A percentile compares a stretch with the other conserved stretches of the same genome.
These are phyloP conservation scores for Rhabdornis inornatus DNA, from an alignment of 2,113 vertebrate genomes.

Conservation along the genomic window DNA sequence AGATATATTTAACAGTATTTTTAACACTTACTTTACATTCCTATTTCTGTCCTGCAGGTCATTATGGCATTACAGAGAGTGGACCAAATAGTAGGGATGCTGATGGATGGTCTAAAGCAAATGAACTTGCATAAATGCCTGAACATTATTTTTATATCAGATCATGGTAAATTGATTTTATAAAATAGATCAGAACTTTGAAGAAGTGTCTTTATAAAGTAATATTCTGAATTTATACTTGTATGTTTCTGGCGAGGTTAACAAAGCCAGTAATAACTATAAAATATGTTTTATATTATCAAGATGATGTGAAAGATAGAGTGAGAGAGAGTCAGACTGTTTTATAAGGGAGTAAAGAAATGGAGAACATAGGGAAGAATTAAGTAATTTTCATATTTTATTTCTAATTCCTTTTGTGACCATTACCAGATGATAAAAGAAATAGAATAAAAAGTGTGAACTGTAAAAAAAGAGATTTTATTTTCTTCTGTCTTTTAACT, in stretches of 20 bases:
- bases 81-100: slow-evolving; percentile 80
- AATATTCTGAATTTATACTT: not conserved
- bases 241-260: not conserved
- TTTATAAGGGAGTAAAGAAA: not conserved
- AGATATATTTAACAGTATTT: not conserved
- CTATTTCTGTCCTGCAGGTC: slow-evolving; percentile 72
- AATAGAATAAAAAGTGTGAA: not conserved
- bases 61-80: slow-evolving; percentile 81
- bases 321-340: not conserved
- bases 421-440: not conserved
- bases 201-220: not conserved
- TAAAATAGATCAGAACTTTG: not conserved
- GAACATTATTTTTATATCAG: slow-evolving; percentile 88
- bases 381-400: not conserved
- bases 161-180: slow-evolving; percentile 84
- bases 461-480: not conserved
- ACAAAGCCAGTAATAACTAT: not conserved
- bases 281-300: not conserved
- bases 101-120: slow-evolving; percentile 89
- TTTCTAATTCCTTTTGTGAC: not conserved
- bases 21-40: not conserved
- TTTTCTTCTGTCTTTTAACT: not conserved
- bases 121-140: slow-evolving; percentile 84
- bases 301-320: not conserved
- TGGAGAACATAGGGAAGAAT: not conserved